Conservation (phyloP, 2,888 invertebrate genomes). For the Cecidostiba fungosa region DNA sequence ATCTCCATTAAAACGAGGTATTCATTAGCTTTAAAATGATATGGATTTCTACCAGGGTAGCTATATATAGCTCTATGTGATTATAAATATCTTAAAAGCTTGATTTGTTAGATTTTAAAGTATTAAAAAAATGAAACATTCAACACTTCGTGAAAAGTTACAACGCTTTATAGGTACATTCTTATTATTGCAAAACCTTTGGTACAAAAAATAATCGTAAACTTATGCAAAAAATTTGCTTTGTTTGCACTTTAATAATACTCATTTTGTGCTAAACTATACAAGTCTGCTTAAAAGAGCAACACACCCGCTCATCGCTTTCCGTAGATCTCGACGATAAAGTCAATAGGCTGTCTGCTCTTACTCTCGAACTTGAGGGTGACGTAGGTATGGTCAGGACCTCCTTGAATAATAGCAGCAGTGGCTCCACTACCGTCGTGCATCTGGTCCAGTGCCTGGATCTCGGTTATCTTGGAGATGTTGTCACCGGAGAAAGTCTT, state of each 20-base stretch:
- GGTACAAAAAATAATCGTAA: too few relatives aligned
- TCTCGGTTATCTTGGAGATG: conserved; percentile 29
- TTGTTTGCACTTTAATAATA: not conserved
- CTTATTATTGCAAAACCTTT: too few relatives aligned
- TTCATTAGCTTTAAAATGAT: too few relatives aligned
- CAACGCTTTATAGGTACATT: too few relatives aligned
- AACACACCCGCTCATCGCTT: not conserved
- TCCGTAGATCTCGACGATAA: conserved; percentile 45
- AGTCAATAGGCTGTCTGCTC: conserved; percentile 25
- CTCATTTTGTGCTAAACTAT: not conserved
- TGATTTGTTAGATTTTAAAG: too few relatives aligned
- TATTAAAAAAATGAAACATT: too few relatives aligned
- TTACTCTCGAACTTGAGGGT: conserved; percentile 42
- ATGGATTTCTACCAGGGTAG: too few relatives aligned
- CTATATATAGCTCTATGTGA: too few relatives aligned
- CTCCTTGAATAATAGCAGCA: conserved; percentile 20
- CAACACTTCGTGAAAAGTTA: too few relatives aligned
- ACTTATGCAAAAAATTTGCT: not conserved
- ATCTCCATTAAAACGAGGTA: too few relatives aligned
- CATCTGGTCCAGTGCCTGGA: conserved; percentile 17
- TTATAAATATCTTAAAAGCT: too few relatives aligned
- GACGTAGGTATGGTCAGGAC: not conserved
- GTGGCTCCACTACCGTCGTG: not conserved
- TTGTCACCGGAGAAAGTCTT: conserved; percentile 32
- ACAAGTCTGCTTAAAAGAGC: not conserved